phyloP scores from a whole-genome alignment of 2,113 vertebrate genomes.

The Pseudorectes ferrugineus region DNA sequence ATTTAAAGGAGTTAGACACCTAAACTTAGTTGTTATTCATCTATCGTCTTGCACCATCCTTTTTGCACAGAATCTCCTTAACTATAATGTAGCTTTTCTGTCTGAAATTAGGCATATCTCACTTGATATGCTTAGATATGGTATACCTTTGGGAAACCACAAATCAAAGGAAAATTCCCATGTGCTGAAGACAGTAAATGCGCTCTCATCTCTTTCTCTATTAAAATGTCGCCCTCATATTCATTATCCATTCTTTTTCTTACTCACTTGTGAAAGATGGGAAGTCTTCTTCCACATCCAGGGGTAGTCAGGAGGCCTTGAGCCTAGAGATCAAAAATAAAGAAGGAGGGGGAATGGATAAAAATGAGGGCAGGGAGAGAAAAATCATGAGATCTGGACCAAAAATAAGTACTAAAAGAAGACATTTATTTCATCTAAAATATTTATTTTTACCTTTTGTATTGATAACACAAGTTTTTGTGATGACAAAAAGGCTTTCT shows the following conservation, averaged over 20 bases:
- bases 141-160: background rate
- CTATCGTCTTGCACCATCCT: background rate
- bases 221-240: background rate
- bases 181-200: background rate
- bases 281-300: background rate
- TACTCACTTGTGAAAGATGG: background rate
- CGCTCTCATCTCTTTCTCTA: background rate
- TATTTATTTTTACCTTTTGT: background rate
- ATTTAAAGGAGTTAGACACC: background rate
- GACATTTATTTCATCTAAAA: background rate
- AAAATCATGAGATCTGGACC: fast-evolving
- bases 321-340: background rate
- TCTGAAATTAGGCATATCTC: background rate
- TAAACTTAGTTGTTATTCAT: background rate
- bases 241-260: background rate
- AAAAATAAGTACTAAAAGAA: background rate
- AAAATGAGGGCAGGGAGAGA: background rate
- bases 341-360: background rate
- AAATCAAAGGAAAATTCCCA: background rate
- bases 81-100: background rate
- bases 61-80: background rate
- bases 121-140: background rate
- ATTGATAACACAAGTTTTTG: background rate
- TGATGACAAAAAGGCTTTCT: background rate
- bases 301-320: background rate